Conservation (phyloP, 2,113 vertebrate species). For the Platichthys flesus region DNA sequence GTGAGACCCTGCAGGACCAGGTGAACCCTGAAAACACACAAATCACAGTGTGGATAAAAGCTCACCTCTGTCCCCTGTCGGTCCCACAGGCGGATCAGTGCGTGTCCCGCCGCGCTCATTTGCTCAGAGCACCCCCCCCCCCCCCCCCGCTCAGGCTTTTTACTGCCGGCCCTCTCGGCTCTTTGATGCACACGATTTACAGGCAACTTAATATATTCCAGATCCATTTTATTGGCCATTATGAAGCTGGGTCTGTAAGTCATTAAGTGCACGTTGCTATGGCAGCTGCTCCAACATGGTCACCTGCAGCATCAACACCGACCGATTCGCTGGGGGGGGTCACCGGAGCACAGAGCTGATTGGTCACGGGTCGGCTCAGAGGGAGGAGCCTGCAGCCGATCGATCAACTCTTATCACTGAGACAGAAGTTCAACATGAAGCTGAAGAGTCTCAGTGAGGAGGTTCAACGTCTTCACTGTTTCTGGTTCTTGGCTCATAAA, state of each 20-base stretch:
- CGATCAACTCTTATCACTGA: too few species aligned
- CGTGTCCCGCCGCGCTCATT: constrained; percentile 40
- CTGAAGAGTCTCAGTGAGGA: too few species aligned
- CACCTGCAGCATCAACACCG: constrained; percentile 59
- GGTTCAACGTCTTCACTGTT: too few species aligned
- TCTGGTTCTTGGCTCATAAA: too few species aligned
- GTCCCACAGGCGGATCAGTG: constrained; percentile 21
- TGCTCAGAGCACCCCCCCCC: constrained; percentile 28
- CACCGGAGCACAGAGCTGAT: too few species aligned
- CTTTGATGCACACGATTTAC: constrained; percentile 78
- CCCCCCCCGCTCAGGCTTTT: not conserved
- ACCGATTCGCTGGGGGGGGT: too few species aligned
- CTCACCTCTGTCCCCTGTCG: not conserved
- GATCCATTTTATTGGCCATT: constrained; percentile 73
- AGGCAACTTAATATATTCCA: constrained; percentile 70
- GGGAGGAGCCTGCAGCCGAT: too few species aligned
- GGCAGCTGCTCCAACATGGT: constrained; percentile 63
- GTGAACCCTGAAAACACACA: constrained; percentile 84
- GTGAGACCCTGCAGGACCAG: constrained; percentile 86
- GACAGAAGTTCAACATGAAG: too few species aligned
- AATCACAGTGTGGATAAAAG: not conserved
- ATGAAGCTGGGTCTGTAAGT: constrained; percentile 62
- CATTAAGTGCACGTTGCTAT: constrained; percentile 66
- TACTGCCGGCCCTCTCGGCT: constrained; percentile 5
- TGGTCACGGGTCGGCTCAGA: too few species aligned